Base-by-base conservation (phyloP, 53 echinoderm and acorn worm species). In the Echinometra lucunter region DNA sequence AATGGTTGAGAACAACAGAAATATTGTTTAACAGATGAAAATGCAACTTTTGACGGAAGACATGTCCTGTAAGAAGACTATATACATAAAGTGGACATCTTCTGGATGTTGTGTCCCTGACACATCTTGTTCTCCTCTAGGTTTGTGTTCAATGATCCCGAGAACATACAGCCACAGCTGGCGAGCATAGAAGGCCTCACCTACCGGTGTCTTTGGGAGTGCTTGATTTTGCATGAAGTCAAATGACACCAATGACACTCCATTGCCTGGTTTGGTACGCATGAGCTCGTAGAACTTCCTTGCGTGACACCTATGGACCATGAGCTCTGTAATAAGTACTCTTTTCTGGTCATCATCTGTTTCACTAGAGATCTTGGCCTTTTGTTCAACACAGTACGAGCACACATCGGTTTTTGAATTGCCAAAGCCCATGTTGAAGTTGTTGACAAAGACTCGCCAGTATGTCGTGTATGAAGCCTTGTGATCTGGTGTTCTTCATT, bases 191-290 rank as follows among this genome's bases (percentile, higher is more conserved):
- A 91, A 96, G 45, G 95, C 94, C 66, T 95, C 92, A 30, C 97
- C 92, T 19, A 96, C 72, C 44, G 95, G 95, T 1, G 95, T 74
- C 88, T 95, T 96, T 4, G 97, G 94, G 47, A 96, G 92, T 16
- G 92, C 95, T 37, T 91, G 92, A 67, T 96, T 96, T 81, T 96
- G 94, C 94, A 96, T 96, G 17, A 95, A 38, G 67, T 96, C 95
- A 89, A 96, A 95, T 66, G 94, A 95, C 13, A 96, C 28, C 94
- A 96, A 9, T 13, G 13, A 13, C 56, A 13, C 13, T 66, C 17
- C 17, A 15, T 18, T 19, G 21, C 17, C 60, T 60, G 8, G 60
- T 60, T 60, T 60, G 2, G 60, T 60, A 15, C 17, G 21, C 16
- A 60, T 18, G 60, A 60, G 60, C 16, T 60, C 21, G 17, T 60